A percentile compares a stretch with the other conserved stretches of the same genome.
Evolutionary conservation across 2,113 vertebrate genomes (phyloP).

Genomic region (Mastomys natalensis): DNA sequence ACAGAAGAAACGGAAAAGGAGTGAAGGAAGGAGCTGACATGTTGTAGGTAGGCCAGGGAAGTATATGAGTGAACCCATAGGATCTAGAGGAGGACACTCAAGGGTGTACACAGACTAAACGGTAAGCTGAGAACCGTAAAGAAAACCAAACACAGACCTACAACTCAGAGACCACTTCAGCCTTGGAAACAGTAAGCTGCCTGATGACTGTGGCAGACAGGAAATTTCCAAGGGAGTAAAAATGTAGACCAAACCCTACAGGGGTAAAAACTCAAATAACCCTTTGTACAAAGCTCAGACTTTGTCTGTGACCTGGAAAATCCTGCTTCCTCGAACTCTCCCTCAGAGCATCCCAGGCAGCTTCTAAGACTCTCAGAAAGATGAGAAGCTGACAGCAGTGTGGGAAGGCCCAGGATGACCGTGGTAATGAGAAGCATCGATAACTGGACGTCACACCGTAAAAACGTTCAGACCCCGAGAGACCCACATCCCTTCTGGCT

Average conservation of each 20-base stretch:
- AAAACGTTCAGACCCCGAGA: background rate
- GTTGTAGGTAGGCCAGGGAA: background rate
- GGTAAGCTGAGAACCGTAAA: background rate
- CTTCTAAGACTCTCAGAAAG: background rate
- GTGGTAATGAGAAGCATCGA: too few relatives aligned
- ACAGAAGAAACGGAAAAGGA: background rate
- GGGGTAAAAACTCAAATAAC: background rate
- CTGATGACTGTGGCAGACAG: background rate
- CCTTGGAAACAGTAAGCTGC: background rate
- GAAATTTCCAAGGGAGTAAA: constrained; percentile 49
- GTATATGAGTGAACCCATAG: background rate
- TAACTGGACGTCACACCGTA: background rate
- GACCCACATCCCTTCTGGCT: background rate
- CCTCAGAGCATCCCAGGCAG: background rate
- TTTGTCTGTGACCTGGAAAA: background rate
- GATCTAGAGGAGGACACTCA: background rate
- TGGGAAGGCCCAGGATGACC: background rate
- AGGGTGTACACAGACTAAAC: background rate
- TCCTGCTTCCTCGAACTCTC: background rate
- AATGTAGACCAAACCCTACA: constrained; percentile 51
- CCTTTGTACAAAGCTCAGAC: background rate
- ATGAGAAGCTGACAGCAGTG: background rate
- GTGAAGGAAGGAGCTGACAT: background rate
- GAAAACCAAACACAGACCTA: background rate
- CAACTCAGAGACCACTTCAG: background rate